A percentile compares a stretch with the other conserved stretches of the same genome.
Evolutionary conservation across 2,113 vertebrate genomes (phyloP).

Genomic region (Solea senegalensis): DNA sequence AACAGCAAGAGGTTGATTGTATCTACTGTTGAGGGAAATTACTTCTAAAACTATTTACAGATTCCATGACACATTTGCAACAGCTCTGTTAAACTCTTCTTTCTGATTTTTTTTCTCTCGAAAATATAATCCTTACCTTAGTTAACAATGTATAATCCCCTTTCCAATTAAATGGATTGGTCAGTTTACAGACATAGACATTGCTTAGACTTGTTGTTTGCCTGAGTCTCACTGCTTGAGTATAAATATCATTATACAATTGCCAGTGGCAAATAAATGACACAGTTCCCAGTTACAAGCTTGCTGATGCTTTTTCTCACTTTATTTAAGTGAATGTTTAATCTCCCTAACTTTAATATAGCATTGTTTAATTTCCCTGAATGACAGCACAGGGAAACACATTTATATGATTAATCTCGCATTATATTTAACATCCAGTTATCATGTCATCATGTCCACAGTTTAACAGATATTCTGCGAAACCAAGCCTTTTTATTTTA

Average conservation of each 20-base stretch:
- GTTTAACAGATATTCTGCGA: background rate
- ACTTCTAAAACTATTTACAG: slow-evolving; percentile 29
- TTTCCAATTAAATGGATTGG: slow-evolving; percentile 64
- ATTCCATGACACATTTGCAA: slow-evolving; percentile 36
- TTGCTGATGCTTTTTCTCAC: background rate
- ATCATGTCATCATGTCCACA: background rate
- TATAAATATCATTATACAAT: slow-evolving; percentile 49
- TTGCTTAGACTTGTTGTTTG: slow-evolving; percentile 48
- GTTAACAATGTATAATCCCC: slow-evolving; percentile 61
- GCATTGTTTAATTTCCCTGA: slow-evolving; percentile 2
- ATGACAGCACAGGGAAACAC: background rate
- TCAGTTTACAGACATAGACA: slow-evolving; percentile 55
- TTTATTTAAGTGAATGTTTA: background rate
- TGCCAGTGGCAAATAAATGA: slow-evolving; percentile 31
- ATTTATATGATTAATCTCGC: background rate
- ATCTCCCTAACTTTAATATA: background rate
- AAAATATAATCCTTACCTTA: slow-evolving; percentile 42
- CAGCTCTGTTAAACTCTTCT: slow-evolving; percentile 31
- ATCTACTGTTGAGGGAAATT: slow-evolving; percentile 20
- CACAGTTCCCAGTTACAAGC: slow-evolving; percentile 14
- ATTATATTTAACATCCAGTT: background rate
- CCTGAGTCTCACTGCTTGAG: slow-evolving; percentile 39
- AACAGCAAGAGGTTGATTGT: slow-evolving; percentile 47
- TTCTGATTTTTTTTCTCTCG: slow-evolving; percentile 21
- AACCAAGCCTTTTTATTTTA: background rate